Percentiles rank a stretch among this genome's conserved stretches.
phyloP scores from a whole-genome alignment of 2,797 vertebrate species.

The Choloepus didactylus region DNA sequence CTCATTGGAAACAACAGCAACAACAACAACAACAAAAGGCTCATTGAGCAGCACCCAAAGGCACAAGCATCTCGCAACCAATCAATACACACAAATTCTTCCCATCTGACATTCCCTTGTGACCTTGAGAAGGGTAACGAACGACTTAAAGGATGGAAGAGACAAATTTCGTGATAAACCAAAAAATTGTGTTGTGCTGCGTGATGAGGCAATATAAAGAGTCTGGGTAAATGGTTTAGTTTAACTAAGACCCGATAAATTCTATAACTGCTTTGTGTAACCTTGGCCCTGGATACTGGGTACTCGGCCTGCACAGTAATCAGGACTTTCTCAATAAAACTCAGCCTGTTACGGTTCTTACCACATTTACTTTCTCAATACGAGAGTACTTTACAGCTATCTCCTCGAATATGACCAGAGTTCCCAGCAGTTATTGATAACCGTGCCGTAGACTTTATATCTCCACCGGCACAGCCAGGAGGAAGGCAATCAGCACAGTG shows the following conservation, averaged over 20 bases:
- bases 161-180: constrained; percentile 84
- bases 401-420: constrained; percentile 80
- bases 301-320: constrained; percentile 84
- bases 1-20: constrained; percentile 61
- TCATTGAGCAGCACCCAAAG: constrained; percentile 86
- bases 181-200: constrained; percentile 80
- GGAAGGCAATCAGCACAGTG: constrained; percentile 78
- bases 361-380: constrained; percentile 82
- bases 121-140: constrained; percentile 87
- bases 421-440: constrained; percentile 87
- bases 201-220: constrained; percentile 85
- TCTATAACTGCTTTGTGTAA: constrained; percentile 72
- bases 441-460: constrained; percentile 79
- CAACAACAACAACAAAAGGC: constrained; percentile 83
- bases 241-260: constrained; percentile 85
- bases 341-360: constrained; percentile 80
- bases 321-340: constrained; percentile 87
- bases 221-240: constrained; percentile 78
- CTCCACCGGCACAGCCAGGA: constrained; percentile 74
- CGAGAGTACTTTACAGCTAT: constrained; percentile 85
- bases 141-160: constrained; percentile 82
- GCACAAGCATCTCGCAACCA: constrained; percentile 77
- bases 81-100: constrained; percentile 83
- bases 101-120: constrained; percentile 73
- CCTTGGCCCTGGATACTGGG: constrained; percentile 73